phyloP scores from a whole-genome alignment of 1,140 invertebrate genomes.

The Aplysia californica region DNA sequence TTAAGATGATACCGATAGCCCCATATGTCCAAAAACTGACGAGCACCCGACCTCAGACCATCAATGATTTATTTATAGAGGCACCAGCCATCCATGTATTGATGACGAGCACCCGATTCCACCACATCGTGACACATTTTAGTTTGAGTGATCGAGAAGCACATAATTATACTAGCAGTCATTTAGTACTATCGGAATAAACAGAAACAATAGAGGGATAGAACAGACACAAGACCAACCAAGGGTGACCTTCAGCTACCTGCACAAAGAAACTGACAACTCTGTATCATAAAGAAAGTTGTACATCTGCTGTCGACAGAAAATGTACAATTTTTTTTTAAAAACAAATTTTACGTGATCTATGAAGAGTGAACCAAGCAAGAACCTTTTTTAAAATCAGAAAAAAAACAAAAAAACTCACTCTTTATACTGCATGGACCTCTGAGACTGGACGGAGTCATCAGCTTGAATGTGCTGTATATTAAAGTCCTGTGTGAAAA shows the following conservation, averaged over 20 bases:
- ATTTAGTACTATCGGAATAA: too few species aligned
- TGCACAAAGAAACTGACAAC: not conserved
- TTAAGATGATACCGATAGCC: too few species aligned
- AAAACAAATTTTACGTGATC: not conserved
- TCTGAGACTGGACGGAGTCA: not conserved
- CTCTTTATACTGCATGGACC: slow-evolving; percentile 12
- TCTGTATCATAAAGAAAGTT: not conserved
- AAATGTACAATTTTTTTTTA: not conserved
- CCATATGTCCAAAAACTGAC: too few species aligned
- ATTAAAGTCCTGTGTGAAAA: slow-evolving; percentile 9
- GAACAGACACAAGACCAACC: not conserved
- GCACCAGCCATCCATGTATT: too few species aligned
- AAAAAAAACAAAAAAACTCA: slow-evolving; percentile 2
- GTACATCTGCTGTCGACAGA: not conserved
- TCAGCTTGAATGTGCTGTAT: not conserved
- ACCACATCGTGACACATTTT: too few species aligned
- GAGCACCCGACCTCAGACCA: too few species aligned
- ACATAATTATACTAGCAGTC: too few species aligned
- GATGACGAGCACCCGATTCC: too few species aligned
- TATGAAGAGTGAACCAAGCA: not conserved
- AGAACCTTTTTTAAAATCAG: not conserved
- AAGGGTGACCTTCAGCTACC: not conserved
- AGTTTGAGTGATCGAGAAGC: too few species aligned
- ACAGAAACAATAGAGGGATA: too few species aligned
- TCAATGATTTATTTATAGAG: too few species aligned